Base-by-base conservation (phyloP, 2,797 vertebrate genomes). In the Lepilemur ruficaudatus region DNA sequence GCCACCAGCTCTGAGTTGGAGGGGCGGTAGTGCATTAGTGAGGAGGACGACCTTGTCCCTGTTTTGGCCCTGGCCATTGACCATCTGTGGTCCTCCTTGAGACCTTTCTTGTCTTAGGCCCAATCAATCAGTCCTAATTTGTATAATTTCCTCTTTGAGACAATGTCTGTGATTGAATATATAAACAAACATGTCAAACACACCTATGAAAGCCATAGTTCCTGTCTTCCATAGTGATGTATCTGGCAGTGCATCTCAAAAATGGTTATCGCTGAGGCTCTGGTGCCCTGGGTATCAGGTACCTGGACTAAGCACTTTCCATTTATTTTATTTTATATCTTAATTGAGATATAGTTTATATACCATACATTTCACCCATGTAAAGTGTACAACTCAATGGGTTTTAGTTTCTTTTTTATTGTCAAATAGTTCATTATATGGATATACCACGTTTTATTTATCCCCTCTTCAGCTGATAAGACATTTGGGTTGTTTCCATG, bases 331-430 rank as follows among this genome's bases (percentile, higher is more conserved):
- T 22, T 84, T 57, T 28, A 35, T 30, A 43, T 73, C 25, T 92
- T 70, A 75, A 32, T 32, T 91, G 70, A 70, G 20, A 14, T 57
- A n/a, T 28, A 63, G 23, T 57, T 70, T 59, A 57, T 38, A 32
- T 11, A 12, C 30, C 69, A 32, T 75, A 25, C 10, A 2, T 72
- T 85, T 75, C 52, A 85, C 67, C 35, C 57, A 28, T 43, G 57
- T 67, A 43, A 85, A 61, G 14, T 20, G 5, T 78, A n/a, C 10
- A 38, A 1, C 52, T 88, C 30, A 46, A 0, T 67, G 23, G 8
- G 11, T 46, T 87, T 90, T 30, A 48, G 5, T 46, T 90, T 69
- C 72, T 25, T 25, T 83, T 78, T 91, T 79, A 57, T 72, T 93
- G 50, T 50, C 14, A n/a, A 50, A 13, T 93, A 38, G 28, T 25